phyloP scores from a whole-genome alignment of 2,113 vertebrate genomes.

The Syrmaticus mikado region DNA sequence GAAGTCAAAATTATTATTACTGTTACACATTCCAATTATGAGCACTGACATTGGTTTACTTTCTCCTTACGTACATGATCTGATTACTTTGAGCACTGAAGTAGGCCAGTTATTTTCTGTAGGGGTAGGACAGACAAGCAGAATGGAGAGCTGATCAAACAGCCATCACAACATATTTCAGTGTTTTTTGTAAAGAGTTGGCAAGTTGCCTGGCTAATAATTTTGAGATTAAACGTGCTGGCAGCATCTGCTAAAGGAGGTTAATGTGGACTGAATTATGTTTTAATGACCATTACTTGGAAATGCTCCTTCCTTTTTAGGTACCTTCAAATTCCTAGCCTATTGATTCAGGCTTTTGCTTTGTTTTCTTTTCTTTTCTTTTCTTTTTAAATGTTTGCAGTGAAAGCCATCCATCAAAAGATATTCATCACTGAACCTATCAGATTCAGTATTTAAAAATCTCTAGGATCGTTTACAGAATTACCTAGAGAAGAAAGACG shows the following conservation, averaged over 20 bases:
- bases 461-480: not conserved
- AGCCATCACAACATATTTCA: not conserved
- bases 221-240: not conserved
- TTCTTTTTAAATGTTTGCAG: not conserved
- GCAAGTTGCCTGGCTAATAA: not conserved
- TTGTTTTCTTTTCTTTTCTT: too few relatives aligned
- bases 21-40: not conserved
- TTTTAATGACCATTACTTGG: not conserved
- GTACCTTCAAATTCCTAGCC: not conserved
- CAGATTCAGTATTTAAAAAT: not conserved
- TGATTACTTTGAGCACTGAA: not conserved
- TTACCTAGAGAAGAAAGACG: not conserved
- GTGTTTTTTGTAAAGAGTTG: not conserved
- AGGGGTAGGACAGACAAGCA: not conserved
- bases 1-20: not conserved
- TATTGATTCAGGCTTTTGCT: not conserved
- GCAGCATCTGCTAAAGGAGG: not conserved
- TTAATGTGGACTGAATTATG: not conserved
- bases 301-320: not conserved
- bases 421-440: not conserved
- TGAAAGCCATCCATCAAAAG: not conserved
- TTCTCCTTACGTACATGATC: not conserved
- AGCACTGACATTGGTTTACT: not conserved
- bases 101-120: not conserved
- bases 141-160: not conserved